Conservation (phyloP, 2,888 invertebrate genomes). For the Galerucella pusilla region DNA sequence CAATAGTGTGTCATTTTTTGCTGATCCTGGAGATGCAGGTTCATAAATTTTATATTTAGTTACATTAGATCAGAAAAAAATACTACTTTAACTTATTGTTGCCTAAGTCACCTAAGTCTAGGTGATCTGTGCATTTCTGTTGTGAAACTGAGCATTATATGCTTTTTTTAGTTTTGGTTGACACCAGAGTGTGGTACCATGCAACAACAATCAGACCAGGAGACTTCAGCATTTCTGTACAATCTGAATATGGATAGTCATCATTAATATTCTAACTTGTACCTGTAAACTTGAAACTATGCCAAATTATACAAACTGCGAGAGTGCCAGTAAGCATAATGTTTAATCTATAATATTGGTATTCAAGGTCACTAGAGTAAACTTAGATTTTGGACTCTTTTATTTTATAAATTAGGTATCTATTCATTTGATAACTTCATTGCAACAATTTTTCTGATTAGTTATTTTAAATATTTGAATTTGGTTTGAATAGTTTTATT, state of each 20-base stretch:
- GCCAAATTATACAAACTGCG: conserved; percentile 23
- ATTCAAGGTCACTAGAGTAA: not conserved
- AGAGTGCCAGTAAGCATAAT: not conserved
- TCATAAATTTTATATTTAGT: conserved; percentile 54
- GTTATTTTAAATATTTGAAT: too few species aligned
- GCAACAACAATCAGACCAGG: conserved; percentile 84
- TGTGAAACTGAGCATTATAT: too few species aligned
- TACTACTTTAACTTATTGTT: too few species aligned
- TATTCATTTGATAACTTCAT: too few species aligned
- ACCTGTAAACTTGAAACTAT: conserved; percentile 28
- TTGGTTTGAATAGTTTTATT: too few species aligned
- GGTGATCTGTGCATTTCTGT: too few species aligned
- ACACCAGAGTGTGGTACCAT: conserved; percentile 94
- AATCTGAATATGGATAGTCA: conserved; percentile 87
- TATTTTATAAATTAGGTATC: too few species aligned
- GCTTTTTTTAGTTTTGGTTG: conserved; percentile 78
- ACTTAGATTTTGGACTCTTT: too few species aligned
- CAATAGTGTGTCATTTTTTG: conserved; percentile 78
- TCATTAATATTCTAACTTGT: not conserved
- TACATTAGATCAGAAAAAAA: too few species aligned
- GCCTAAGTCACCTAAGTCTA: too few species aligned
- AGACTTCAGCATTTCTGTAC: conserved; percentile 87
- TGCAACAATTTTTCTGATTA: too few species aligned
- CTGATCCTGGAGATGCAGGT: conserved; percentile 89
- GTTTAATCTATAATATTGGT: not conserved